A percentile compares a stretch with the other conserved stretches of the same genome.
Conservation (phyloP, 2,888 invertebrate species). For the Acleris cristana region DNA sequence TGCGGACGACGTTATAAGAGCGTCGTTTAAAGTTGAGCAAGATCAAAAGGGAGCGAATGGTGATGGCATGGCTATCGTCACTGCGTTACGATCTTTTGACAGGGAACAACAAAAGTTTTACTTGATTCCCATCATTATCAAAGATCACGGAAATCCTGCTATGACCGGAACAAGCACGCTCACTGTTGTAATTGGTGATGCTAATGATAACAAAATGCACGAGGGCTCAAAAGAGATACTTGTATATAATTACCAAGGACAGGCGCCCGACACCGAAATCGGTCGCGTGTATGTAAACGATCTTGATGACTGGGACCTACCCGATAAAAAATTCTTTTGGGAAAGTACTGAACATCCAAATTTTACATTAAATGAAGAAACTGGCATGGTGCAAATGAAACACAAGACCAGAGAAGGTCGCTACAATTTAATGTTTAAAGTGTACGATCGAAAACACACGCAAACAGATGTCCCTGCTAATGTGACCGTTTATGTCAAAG, state of each 20-base stretch:
- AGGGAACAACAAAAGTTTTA: constrained; percentile 98
- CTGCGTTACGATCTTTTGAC: constrained; percentile 95
- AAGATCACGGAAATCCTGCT: constrained; percentile 97
- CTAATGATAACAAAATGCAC: constrained; percentile 99
- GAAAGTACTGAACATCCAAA: constrained; percentile 93
- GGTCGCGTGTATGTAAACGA: constrained; percentile 98
- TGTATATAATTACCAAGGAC: constrained; percentile 97
- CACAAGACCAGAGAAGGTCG: constrained; percentile 95
- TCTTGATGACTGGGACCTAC: constrained; percentile 99
- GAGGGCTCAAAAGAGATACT: constrained; percentile 98
- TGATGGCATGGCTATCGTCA: constrained; percentile 99
- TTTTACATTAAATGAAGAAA: constrained; percentile 94
- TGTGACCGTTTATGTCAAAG: constrained; percentile 96
- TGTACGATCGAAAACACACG: constrained; percentile 96
- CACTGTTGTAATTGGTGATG: constrained; percentile 98
- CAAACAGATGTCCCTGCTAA: constrained; percentile 98
- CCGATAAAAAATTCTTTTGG: constrained; percentile 99
- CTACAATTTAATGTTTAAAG: constrained; percentile 92
- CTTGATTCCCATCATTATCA: constrained; percentile 97
- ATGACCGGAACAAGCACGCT: constrained; percentile 98
- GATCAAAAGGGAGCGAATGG: constrained; percentile 98
- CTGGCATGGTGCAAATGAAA: constrained; percentile 98
- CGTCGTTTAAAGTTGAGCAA: constrained; percentile 98
- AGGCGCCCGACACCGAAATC: constrained; percentile 94
- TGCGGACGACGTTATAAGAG: constrained; percentile 95